A percentile compares a stretch with the other conserved stretches of the same genome.
These are phyloP conservation scores for Drosophila mauritiana DNA, from an alignment of 1,140 invertebrate genomes.

Conservation along the genomic window DNA sequence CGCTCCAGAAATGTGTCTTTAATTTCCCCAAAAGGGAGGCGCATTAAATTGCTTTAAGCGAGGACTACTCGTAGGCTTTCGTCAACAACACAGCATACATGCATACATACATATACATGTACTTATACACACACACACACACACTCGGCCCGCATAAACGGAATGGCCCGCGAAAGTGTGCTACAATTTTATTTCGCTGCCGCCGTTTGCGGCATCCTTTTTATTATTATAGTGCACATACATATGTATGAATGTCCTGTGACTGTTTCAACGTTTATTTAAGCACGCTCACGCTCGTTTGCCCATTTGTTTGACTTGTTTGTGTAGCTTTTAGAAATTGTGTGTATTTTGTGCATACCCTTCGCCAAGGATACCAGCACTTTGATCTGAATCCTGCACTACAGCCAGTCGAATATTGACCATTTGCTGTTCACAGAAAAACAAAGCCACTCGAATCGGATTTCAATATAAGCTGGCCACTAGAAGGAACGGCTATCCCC, in stretches of 20 bases:
- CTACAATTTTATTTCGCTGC: constrained; percentile 51
- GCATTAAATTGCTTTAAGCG: constrained; percentile 65
- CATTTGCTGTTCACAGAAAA: not conserved
- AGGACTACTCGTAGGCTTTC: constrained; percentile 34
- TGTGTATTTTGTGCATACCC: constrained; percentile 56
- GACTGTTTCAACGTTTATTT: constrained; percentile 61
- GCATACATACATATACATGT: not conserved
- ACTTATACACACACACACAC: too few species aligned
- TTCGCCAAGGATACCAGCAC: constrained; percentile 9
- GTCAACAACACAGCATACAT: constrained; percentile 22
- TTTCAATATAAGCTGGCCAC: constrained; percentile 13
- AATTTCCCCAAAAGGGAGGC: constrained; percentile 66
- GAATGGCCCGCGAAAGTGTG: constrained; percentile 47
- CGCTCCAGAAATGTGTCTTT: constrained; percentile 42
- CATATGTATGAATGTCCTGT: constrained; percentile 38
- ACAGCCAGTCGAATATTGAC: constrained; percentile 4
- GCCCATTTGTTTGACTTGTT: constrained; percentile 38
- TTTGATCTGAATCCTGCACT: not conserved
- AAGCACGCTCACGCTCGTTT: constrained; percentile 61
- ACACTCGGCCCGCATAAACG: constrained; percentile 20
- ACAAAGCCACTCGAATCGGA: constrained; percentile 3
- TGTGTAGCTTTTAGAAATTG: constrained; percentile 58
- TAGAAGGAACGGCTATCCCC: constrained; percentile 2
- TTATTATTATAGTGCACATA: constrained; percentile 42
- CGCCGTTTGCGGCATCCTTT: constrained; percentile 33